Conservation (phyloP, 2,113 vertebrate genomes). For the Pedetes capensis region DNA sequence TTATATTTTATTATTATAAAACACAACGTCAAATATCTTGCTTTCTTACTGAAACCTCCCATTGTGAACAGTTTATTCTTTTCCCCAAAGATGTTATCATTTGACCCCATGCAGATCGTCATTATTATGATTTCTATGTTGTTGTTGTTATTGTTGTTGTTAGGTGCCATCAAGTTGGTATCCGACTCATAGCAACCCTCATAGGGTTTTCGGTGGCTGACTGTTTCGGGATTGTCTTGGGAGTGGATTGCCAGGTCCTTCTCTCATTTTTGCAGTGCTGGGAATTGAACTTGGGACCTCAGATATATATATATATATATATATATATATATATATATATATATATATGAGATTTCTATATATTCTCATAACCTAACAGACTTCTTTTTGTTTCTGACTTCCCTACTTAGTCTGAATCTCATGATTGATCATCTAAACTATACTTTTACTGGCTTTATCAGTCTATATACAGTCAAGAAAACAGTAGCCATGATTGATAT, state of each 20-base stretch:
- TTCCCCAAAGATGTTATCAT: background rate
- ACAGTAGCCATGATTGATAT: background rate
- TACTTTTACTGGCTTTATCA: background rate
- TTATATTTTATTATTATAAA: slow-evolving; percentile 30
- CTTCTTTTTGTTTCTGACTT: background rate
- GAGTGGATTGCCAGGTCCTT: too few species aligned
- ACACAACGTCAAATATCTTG: background rate
- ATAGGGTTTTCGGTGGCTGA: too few species aligned
- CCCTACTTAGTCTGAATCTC: background rate
- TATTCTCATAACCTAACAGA: background rate
- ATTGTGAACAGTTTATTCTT: background rate
- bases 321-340: too few species aligned
- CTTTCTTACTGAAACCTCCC: background rate
- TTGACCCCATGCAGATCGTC: background rate
- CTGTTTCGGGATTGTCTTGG: too few species aligned
- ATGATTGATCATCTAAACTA: background rate
- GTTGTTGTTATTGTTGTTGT: too few species aligned
- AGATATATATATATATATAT: too few species aligned
- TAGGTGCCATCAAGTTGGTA: too few species aligned
- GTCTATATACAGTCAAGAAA: background rate
- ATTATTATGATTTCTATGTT: slow-evolving; percentile 25
- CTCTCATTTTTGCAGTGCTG: too few species aligned
- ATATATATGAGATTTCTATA: slow-evolving; percentile 32
- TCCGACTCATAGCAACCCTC: too few species aligned
- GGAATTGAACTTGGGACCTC: too few species aligned